A percentile compares a stretch with the other conserved stretches of the same genome.
These are phyloP conservation scores for Isurus oxyrinchus DNA, from an alignment of 2,113 vertebrate genomes.

Conservation along the genomic window DNA sequence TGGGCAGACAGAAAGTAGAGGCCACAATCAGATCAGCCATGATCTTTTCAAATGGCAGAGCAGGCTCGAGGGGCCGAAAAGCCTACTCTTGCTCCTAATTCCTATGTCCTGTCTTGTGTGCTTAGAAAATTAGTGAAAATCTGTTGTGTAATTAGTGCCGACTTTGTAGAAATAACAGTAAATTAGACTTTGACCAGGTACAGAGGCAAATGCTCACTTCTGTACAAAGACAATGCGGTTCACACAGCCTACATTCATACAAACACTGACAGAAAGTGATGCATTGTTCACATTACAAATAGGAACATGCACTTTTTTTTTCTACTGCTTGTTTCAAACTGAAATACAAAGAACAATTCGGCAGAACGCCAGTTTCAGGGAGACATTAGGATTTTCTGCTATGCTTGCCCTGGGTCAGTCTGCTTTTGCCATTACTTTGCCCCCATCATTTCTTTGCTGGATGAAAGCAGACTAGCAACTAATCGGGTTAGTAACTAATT, in stretches of 20 bases:
- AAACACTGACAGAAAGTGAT: background rate
- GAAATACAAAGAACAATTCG: background rate
- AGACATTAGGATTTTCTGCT: background rate
- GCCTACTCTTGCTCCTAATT: too few species aligned
- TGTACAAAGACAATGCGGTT: background rate
- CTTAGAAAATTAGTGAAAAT: background rate
- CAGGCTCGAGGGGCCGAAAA: too few species aligned
- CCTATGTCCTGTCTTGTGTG: background rate
- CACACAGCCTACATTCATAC: too few species aligned
- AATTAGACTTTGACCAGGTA: background rate
- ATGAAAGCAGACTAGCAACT: slow-evolving; percentile 1
- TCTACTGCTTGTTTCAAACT: background rate
- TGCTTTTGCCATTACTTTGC: background rate
- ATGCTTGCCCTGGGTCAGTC: background rate
- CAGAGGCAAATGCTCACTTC: background rate
- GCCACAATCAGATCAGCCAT: too few species aligned
- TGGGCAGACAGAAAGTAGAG: too few species aligned
- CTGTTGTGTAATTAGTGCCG: background rate
- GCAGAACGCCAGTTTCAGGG: background rate
- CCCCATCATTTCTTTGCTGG: background rate
- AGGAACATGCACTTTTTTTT: background rate
- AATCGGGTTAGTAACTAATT: slow-evolving; percentile 29
- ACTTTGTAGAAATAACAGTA: background rate
- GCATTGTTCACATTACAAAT: background rate
- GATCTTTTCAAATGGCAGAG: too few species aligned